Conservation (phyloP, 2,113 vertebrate genomes). For the Merops nubicus region DNA sequence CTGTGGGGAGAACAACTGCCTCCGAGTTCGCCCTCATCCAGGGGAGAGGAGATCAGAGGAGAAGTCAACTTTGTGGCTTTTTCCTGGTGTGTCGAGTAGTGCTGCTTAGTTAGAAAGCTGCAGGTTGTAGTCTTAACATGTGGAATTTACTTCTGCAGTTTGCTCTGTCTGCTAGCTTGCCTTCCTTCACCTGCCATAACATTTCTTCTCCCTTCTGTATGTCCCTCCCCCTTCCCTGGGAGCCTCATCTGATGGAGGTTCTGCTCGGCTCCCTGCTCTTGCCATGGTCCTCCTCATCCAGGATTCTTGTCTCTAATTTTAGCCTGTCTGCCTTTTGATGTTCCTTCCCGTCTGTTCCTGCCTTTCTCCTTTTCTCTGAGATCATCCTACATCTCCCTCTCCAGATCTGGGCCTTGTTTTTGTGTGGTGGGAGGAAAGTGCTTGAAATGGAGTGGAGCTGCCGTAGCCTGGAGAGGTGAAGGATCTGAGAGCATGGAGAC, state of each 20-base stretch:
- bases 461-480: background rate
- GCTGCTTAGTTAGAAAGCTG: background rate
- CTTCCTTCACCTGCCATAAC: background rate
- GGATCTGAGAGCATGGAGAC: background rate
- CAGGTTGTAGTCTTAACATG: background rate
- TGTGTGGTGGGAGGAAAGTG: background rate
- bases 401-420: background rate
- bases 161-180: background rate
- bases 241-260: background rate
- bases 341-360: conserved; percentile 27
- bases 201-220: background rate
- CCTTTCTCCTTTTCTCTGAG: background rate
- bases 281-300: background rate
- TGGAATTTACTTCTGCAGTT: background rate
- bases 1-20: background rate
- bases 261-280: background rate
- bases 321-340: conserved; percentile 23
- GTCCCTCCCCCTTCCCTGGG: background rate
- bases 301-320: conserved; percentile 50
- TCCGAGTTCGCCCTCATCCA: background rate
- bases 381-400: background rate
- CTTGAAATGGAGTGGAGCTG: background rate
- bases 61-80: background rate
- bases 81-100: background rate
- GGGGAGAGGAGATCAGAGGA: background rate